Percentiles rank a stretch among this genome's conserved stretches.
Evolutionary conservation across 2,113 vertebrate species (phyloP).

Genomic region (Gavialis gangeticus): DNA sequence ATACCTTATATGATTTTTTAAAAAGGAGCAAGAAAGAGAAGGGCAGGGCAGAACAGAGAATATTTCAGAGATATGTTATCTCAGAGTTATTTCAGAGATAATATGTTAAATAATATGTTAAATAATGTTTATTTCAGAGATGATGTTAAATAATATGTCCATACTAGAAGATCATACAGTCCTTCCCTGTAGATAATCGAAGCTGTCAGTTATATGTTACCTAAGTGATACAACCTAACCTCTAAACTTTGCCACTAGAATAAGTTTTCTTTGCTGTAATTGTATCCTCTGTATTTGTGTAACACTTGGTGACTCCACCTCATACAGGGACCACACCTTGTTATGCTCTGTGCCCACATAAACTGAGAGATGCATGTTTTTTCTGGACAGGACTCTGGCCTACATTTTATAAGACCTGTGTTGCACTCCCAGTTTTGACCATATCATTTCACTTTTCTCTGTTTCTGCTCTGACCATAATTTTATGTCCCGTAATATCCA

Average conservation of each 20-base stretch:
- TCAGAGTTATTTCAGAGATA: not conserved
- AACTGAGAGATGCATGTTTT: not conserved
- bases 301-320: not conserved
- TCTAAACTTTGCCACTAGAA: accelerated
- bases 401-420: not conserved
- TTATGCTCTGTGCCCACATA: not conserved
- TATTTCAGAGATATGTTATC: not conserved
- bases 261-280: not conserved
- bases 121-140: not conserved
- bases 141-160: not conserved
- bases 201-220: too few relatives aligned
- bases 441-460: not conserved
- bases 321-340: not conserved
- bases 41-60: not conserved
- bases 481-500: not conserved
- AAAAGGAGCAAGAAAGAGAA: not conserved
- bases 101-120: not conserved
- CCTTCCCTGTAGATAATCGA: not conserved
- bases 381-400: not conserved
- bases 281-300: not conserved
- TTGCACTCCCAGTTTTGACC: not conserved
- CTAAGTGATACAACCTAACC: not conserved
- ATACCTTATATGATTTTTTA: not conserved
- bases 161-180: not conserved
- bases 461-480: not conserved